phyloP scores from a whole-genome alignment of 2,797 vertebrate species.

The Coranthus polyacanthus region DNA sequence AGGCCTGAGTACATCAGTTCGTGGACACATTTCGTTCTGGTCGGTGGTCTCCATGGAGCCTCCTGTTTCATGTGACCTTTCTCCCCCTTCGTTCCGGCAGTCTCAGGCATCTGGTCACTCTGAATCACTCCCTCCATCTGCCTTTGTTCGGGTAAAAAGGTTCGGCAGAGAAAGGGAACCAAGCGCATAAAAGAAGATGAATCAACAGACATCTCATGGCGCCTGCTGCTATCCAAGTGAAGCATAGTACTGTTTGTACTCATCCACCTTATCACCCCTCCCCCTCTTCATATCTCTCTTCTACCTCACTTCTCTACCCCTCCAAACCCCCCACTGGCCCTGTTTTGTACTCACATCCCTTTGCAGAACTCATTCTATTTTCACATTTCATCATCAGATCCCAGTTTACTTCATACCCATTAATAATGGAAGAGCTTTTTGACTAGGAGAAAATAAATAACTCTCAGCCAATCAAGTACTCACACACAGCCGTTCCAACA shows the following conservation, averaged over 20 bases:
- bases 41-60: constrained; percentile 76
- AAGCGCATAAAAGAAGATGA: constrained; percentile 72
- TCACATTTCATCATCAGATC: constrained; percentile 69
- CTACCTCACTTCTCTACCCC: constrained; percentile 40
- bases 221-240: constrained; percentile 63
- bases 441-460: constrained; percentile 75
- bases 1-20: constrained; percentile 76
- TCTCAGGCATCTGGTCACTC: constrained; percentile 79
- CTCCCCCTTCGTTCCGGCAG: constrained; percentile 62
- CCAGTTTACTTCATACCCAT: constrained; percentile 68
- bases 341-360: constrained; percentile 50
- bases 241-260: constrained; percentile 68
- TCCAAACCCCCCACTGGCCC: constrained; percentile 25
- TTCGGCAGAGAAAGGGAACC: constrained; percentile 60
- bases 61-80: constrained; percentile 84
- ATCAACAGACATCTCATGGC: constrained; percentile 74
- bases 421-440: constrained; percentile 77
- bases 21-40: constrained; percentile 75
- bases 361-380: constrained; percentile 56
- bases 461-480: constrained; percentile 58
- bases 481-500: constrained; percentile 33
- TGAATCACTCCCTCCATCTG: constrained; percentile 73
- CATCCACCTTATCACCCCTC: constrained; percentile 68
- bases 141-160: constrained; percentile 80
- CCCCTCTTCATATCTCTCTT: constrained; percentile 44